Base-by-base conservation (phyloP, 2,113 vertebrate species). In the Pimephales promelas region DNA sequence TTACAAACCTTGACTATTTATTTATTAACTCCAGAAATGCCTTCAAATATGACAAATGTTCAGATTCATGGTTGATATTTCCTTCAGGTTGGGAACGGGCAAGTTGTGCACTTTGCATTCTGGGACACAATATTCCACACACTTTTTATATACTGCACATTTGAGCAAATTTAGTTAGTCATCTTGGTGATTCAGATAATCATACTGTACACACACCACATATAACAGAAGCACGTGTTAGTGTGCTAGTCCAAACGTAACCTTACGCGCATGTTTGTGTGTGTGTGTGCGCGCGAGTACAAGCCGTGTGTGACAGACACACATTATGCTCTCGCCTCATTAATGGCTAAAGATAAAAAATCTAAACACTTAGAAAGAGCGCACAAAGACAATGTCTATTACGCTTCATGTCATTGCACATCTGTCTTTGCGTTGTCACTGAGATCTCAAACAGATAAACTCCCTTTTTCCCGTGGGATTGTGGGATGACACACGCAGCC, bases 391-490 rank as follows among this genome's bases (percentile, higher is more conserved):
- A 85, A 84, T 88, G 86, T 87, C 90, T 94, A 72, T 94, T 93
- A 93, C 94, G 93, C 92, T 92, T 92, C 87, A 86, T 84, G 93
- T 95, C 94, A 92, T 78, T 90, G 87, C 84, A 4, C 78, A 84
- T 81, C 94, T 95, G 94, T 94, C 93, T 92, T 93, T 94, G 94
- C 91, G 85, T 89, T 92, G 91, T 92, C 84, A 83, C 89, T 24
- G 89, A 93, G 93, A 93, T 96, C 94, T 95, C 92, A 92, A 94
- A 93, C 81, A 91, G 94, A 95, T 95, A 95, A 94, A 94, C 90
- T 88, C 90, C 92, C 93, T 93, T 93, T 83, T 79, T 86, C 80
- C 75, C 94, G 92, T 93, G 93, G 93, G 93, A 94, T 93, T 91
- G 91, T 59, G 79, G 88, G 89, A 91, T 91, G 45, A 92, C 89